Evolutionary conservation across 2,888 invertebrate genomes (phyloP), one percentile per base, ranked within the genome.

Genomic region (Standfussiana lucernea): DNA sequence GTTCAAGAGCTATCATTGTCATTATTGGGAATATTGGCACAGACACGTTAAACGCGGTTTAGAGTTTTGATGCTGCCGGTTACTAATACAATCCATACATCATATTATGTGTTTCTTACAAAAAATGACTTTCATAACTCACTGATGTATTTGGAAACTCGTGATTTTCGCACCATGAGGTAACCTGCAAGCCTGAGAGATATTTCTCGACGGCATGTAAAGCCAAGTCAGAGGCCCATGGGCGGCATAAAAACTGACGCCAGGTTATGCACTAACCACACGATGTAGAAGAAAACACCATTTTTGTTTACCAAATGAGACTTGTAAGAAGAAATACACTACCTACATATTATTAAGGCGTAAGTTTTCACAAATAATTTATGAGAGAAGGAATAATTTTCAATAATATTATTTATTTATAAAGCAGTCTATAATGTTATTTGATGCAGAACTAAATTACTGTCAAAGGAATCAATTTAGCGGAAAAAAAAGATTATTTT

Each of bases 331-430:
- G 15, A 47, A 56, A 74, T 21, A 65, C 56, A 47, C 80, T 65
- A 64, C n/a, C n/a, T 40, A 86, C 78, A 86, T 84, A 78, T 50
- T 77, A 86, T 50, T 77, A 86, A 78, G 45, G 73, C 56, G 65
- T 87, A 87, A 84, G 85, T 81, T 77, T 79, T 84, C 82, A 87
- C 83, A 85, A 86, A 81, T 88, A 86, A 82, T 84, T 80, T 88
- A 83, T 84, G 71, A 75, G 69, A 59, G 53, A 80, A 42, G 56
- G 45, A 67, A 76, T 75, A 65, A 77, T 73, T 79, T 82, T 78
- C 71, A 70, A 71, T 67, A 77, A 65, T 77, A 82, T 82, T 76
- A 59, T 86, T 83, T 86, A 83, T 86, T 81, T 79, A 72, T 72
- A 64, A 70, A 75, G 37, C 66, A 80, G 72, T 75, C 42, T 79